Percentiles rank a stretch among this genome's conserved stretches.
phyloP scores from a whole-genome alignment of 2,113 vertebrate genomes.

The Heterotilapia buettikoferi region DNA sequence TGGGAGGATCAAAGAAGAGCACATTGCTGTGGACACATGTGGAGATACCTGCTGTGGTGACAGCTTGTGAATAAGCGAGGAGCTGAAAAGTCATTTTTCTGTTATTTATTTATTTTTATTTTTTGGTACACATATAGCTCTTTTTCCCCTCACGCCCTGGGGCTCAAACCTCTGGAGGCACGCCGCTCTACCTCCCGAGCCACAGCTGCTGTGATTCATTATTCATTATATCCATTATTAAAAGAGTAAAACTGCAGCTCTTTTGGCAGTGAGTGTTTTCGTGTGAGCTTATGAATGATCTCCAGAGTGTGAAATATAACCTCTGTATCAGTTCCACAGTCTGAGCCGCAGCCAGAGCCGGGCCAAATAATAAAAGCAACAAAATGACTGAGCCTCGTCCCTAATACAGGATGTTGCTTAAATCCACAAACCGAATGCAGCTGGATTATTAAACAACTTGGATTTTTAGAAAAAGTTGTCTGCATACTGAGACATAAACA shows the following conservation, averaged over 20 bases:
- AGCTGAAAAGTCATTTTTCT: background rate
- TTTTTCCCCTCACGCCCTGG: background rate
- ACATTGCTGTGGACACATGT: background rate
- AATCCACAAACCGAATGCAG: background rate
- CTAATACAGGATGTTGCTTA: background rate
- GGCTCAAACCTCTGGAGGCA: background rate
- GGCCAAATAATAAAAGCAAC: background rate
- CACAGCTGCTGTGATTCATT: background rate
- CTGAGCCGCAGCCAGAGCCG: background rate
- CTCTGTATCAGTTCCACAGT: background rate
- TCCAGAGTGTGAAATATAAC: slow-evolving; percentile 3
- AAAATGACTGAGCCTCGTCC: background rate
- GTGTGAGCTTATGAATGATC: background rate
- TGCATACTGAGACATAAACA: background rate
- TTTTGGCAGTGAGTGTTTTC: background rate
- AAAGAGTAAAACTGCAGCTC: background rate
- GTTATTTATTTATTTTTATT: background rate
- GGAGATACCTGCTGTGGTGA: background rate
- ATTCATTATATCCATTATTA: background rate
- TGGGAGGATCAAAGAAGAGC: background rate
- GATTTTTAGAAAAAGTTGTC: slow-evolving; percentile 4
- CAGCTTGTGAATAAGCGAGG: background rate
- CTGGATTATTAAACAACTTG: slow-evolving; percentile 26
- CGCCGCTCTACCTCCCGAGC: background rate
- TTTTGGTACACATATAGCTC: background rate